Evolutionary conservation across 2,888 invertebrate genomes (phyloP).

Genomic region (Apodemia zela): DNA sequence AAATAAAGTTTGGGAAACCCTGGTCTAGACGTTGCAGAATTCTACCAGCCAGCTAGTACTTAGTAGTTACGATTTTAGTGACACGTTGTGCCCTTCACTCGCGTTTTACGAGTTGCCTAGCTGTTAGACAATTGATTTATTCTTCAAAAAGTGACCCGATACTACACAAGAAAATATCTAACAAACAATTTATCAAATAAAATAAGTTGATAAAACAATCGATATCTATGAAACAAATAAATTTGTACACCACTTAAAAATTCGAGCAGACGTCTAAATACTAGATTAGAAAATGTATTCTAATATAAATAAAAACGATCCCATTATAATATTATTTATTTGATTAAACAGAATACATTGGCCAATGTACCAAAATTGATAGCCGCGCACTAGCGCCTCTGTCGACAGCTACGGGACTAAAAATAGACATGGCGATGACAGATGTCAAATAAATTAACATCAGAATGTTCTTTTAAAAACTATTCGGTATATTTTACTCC

Average conservation of each 20-base stretch:
- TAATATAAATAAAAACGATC: slow-evolving; percentile 7
- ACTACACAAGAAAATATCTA: too few species aligned
- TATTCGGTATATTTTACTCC: slow-evolving; percentile 15
- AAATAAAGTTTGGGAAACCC: too few species aligned
- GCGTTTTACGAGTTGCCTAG: too few species aligned
- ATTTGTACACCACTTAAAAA: not conserved
- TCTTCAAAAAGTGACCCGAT: too few species aligned
- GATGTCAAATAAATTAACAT: slow-evolving; percentile 18
- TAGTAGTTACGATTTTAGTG: too few species aligned
- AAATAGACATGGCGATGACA: slow-evolving; percentile 15
- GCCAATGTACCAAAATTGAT: slow-evolving; percentile 11
- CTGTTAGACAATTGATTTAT: too few species aligned
- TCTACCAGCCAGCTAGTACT: too few species aligned
- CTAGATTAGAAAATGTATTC: not conserved
- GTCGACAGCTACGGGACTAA: slow-evolving; percentile 9
- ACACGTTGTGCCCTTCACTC: too few species aligned
- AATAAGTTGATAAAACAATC: too few species aligned
- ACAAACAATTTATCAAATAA: too few species aligned
- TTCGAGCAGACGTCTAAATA: not conserved
- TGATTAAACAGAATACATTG: slow-evolving; percentile 8
- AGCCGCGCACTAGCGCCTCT: slow-evolving; percentile 11
- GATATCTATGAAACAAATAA: not conserved
- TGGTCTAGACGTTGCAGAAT: too few species aligned
- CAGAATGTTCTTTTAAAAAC: slow-evolving; percentile 20
- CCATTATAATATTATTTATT: slow-evolving; percentile 14